Percentiles rank a stretch among this genome's conserved stretches.
These are phyloP conservation scores for Brachystomella parvula DNA, from an alignment of 1,140 invertebrate genomes.

Conservation along the genomic window DNA sequence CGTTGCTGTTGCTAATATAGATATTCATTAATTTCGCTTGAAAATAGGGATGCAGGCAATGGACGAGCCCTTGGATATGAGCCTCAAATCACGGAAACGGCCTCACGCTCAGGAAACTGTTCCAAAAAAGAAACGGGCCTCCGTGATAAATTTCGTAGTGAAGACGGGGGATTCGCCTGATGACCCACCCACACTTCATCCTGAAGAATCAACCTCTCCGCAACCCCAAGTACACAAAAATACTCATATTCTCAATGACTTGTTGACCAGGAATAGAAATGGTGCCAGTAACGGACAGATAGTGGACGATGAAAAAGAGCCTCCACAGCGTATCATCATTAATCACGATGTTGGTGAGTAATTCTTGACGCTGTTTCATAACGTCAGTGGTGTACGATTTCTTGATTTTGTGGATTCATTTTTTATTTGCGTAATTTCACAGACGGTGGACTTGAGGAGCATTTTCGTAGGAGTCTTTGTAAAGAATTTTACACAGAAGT, in stretches of 20 bases:
- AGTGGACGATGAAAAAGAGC: not conserved
- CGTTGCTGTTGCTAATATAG: too few species aligned
- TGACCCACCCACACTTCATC: too few species aligned
- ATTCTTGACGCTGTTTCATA: too few species aligned
- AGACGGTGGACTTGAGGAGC: not conserved
- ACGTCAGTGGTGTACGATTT: too few species aligned
- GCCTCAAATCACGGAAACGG: not conserved
- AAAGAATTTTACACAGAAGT: not conserved
- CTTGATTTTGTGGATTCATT: too few species aligned
- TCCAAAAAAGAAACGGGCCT: not conserved
- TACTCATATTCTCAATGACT: not conserved
- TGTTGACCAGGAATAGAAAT: not conserved
- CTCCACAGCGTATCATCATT: not conserved
- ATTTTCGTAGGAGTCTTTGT: not conserved
- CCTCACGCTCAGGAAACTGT: not conserved
- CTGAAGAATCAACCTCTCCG: not conserved
- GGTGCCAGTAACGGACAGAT: not conserved
- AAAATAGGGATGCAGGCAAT: not conserved
- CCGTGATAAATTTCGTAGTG: too few species aligned
- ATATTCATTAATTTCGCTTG: conserved; percentile 2
- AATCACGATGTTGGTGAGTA: too few species aligned
- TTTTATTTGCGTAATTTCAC: too few species aligned
- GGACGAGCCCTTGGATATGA: conserved; percentile 4
- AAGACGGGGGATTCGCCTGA: too few species aligned
- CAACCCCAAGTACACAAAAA: not conserved